Base-by-base conservation (phyloP, 2,888 invertebrate genomes). In the Panzeria rudis region DNA sequence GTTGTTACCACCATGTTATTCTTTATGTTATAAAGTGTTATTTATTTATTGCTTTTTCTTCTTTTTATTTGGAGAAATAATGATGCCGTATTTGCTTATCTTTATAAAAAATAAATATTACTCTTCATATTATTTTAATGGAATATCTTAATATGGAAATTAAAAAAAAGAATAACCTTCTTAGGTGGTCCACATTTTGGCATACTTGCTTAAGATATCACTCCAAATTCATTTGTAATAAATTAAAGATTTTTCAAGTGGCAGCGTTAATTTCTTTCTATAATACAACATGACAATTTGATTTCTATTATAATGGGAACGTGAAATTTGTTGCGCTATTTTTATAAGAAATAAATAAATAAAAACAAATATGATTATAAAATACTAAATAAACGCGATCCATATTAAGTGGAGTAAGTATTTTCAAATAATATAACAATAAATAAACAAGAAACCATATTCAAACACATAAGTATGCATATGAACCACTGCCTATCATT, bases 261-360 rank as follows among this genome's bases (percentile, higher is more conserved):
- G 66, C 44, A 17, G 17, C 52, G 3, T 61, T 72, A 32, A 64
- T 35, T 50, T 77, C 61, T 69, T 38, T 0, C 15, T 8, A 13
- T 29, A 76, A 69, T 35, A 68, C 72, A 72, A 72, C 52, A 77
- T 72, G 80, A 84, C 76, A 44, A 35, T 84, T 80, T 61, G 71
- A 80, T 84, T 84, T 71, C 62, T 17, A 64, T 69, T 61, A 69
- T 66, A 59, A 32, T 38, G 29, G 41, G 20, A 38, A 38, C 29
- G 11, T 35, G 56, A 69, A 64, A 66, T 78, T 62, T 75, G 78
- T 69, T 41, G 41, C 54, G 41, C 66, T 56, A 23, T 66, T 44
- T 62, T 38, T 6, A 29, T 20, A 38, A 29, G 2, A 50, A 29
- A 69, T 7, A 23, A 20, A 17, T n/a, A 35, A 17, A n/a, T 15